These are phyloP conservation scores for Cinclus mexicanus DNA, from an alignment of 2,113 vertebrate species.

Conservation along the genomic window DNA sequence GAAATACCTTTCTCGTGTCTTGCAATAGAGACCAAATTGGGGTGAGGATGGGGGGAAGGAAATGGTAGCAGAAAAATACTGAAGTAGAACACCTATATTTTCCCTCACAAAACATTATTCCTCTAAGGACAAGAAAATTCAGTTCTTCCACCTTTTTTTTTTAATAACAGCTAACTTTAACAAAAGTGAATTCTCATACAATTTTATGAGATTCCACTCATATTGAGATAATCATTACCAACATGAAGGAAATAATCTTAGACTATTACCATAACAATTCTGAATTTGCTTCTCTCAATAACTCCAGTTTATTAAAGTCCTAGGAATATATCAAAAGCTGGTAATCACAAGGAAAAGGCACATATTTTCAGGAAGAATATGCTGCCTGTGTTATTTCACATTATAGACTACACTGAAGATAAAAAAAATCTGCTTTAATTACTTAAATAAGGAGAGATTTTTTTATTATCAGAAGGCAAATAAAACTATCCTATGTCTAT, in stretches of 20 bases:
- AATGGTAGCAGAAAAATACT: background rate
- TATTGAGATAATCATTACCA: background rate
- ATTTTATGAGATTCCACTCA: background rate
- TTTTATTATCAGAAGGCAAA: background rate
- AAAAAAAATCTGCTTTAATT: background rate
- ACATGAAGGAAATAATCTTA: background rate
- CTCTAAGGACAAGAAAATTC: background rate
- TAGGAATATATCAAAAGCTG: background rate
- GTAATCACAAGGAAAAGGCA: background rate
- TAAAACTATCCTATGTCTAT: background rate
- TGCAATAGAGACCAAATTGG: background rate
- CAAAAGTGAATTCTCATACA: background rate
- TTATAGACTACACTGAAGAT: background rate
- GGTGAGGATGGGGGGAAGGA: rapidly evolving
- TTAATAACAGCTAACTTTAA: background rate
- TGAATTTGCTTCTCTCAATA: background rate
- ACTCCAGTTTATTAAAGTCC: background rate
- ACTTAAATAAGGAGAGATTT: background rate
- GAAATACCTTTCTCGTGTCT: background rate
- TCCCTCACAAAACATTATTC: background rate
- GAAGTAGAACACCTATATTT: background rate
- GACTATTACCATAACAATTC: background rate
- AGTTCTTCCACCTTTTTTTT: background rate
- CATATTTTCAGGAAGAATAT: background rate
- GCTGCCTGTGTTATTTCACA: background rate